These are phyloP conservation scores for Drosophila tani DNA, from an alignment of 1,140 invertebrate species.

Conservation along the genomic window DNA sequence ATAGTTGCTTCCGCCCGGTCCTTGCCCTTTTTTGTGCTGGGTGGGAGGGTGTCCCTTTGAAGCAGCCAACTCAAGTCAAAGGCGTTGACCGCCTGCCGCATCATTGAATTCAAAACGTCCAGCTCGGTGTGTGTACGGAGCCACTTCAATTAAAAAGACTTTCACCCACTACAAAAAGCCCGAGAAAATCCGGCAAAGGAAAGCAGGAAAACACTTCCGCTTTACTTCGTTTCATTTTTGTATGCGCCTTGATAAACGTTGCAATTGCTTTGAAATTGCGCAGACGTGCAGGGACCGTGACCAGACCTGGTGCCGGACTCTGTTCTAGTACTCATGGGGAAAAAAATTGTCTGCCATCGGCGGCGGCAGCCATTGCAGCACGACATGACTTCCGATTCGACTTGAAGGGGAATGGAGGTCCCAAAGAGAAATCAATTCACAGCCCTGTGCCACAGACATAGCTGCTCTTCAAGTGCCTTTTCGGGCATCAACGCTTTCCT, in stretches of 20 bases:
- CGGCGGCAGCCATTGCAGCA: conserved; percentile 67
- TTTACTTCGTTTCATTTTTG: conserved; percentile 74
- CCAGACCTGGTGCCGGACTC: conserved; percentile 8
- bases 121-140: conserved; percentile 43
- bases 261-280: conserved; percentile 80
- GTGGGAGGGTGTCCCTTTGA: conserved; percentile 21
- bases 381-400: conserved; percentile 77
- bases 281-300: conserved; percentile 64
- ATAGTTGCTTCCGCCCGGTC: conserved; percentile 46
- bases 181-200: conserved; percentile 63
- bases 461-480: conserved; percentile 61
- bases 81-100: conserved; percentile 77
- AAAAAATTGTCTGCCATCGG: conserved; percentile 68
- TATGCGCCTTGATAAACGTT: conserved; percentile 73
- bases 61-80: conserved; percentile 63
- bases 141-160: conserved; percentile 84
- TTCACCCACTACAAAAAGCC: conserved; percentile 69
- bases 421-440: conserved; percentile 65
- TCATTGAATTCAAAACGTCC: conserved; percentile 76
- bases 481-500: conserved; percentile 56
- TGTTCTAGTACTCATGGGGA: conserved; percentile 4
- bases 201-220: conserved; percentile 78
- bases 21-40: conserved; percentile 36
- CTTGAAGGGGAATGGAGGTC: conserved; percentile 1
- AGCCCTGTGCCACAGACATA: conserved; percentile 32